Base-by-base conservation (phyloP, 2,888 invertebrate species). In the Isotomurus palustris region DNA sequence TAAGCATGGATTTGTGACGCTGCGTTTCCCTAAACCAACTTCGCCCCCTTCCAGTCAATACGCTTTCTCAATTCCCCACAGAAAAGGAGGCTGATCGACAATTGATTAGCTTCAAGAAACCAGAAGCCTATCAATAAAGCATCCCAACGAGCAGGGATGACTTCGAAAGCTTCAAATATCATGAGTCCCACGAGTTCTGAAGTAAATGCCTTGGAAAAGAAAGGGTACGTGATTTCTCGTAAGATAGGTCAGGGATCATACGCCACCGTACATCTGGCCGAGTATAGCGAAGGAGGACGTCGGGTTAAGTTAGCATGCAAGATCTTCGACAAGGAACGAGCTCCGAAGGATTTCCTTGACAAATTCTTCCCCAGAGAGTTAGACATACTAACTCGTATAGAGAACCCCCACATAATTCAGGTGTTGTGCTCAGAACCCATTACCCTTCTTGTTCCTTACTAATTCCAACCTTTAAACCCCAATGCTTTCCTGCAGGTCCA, bases 311-410 rank as follows among this genome's bases (percentile, higher is more conserved):
- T 91, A 57, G 91, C 90, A 24, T 91, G 90, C 76, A 94, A 94
- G 77, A 88, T 94, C 73, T 91, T 93, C 73, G 90, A 92, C 74
- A 89, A 90, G 73, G 85, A 85, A 70, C 88, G 88, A 76, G 91
- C 91, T 44, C 91, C 91, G 8, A 79, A 82, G 60, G 92, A 94
- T 78, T 94, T 92, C 78, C 81, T 91, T 71, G 86, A 87, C 69
- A 91, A 91, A 77, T 95, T 95, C 78, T 88, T 94, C 72, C 93
- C 94, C 27, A 83, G 94, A 59, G 94, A 95, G 79, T 80, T 94
- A 69, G 88, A 92, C 71, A 91, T 94, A 69, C 77, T 93, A 60
- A 89, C 87, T 25, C 86, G 87, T 76, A 86, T 95, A 67, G 87
- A 91, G 75, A 92, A 94, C 77, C 88, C 90, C 6, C 88, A 93